Base-by-base conservation (phyloP, 2,113 vertebrate species). In the Corythaeola cristata region DNA sequence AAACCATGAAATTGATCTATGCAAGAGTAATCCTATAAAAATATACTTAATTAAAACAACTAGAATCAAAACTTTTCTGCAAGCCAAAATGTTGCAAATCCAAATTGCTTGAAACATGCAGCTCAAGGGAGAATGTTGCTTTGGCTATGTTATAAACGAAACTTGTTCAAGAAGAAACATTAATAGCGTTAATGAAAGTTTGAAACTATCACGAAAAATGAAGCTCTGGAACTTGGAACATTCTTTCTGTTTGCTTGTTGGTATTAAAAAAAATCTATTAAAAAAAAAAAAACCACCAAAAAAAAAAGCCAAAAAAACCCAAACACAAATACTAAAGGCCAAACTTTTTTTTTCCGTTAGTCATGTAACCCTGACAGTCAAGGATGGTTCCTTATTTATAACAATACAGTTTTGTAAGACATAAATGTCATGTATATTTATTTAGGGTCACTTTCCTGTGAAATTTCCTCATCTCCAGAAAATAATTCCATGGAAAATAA, bases 1-100 rank as follows among this genome's bases (percentile, higher is more conserved):
- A 41, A 91, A 27, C 33, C 32, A 1, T 50, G 66, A 69, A 92
- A 60, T 15, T 37, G 56, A 68, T 89, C 88, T 49, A 49, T 16
- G 44, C 60, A 55, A 35, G 18, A 76, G 33, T 71, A 94, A 90
- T 64, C 80, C 41, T 82, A 27, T 69, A 60, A 79, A 94, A 93
- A 58, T 52, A 89, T 9, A 69, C 39, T 85, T 67, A 84, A 87
- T 90, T 92, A 94, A 95, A 94, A 56, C 47, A 78, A 15, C 68
- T 15, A 28, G 49, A 66, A 69, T 89, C 56, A 72, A 88, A 95
- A 93, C 24, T 84, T 79, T 60, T 45, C 84, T 79, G 73, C 37
- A 39, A 55, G 72, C 72, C 75, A 88, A 30, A 93, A 74, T 30
- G 37, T 28, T 88, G 68, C 59, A 75, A 71, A 82, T 81, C 66